These are phyloP conservation scores for Otocyon megalotis DNA, from an alignment of 2,113 vertebrate species.

Conservation along the genomic window DNA sequence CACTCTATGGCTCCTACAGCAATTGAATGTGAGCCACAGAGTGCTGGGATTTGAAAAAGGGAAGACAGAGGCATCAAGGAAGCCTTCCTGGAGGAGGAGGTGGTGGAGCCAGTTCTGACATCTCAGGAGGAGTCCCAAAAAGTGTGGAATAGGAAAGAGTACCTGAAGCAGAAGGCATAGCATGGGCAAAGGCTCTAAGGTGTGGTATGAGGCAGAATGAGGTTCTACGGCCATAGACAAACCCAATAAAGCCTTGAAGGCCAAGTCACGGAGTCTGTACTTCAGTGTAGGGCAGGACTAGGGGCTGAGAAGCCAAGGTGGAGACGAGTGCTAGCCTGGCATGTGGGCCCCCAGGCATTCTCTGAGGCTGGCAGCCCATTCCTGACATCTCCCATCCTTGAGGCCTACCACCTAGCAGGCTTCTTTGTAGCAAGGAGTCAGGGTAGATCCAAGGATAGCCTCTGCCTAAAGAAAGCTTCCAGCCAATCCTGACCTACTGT, in stretches of 20 bases:
- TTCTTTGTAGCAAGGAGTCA: not conserved
- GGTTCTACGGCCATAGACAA: not conserved
- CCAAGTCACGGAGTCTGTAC: not conserved
- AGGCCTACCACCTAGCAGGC: not conserved
- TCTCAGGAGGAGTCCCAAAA: not conserved
- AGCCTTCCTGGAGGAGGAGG: conserved; percentile 43
- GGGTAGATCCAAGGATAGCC: not conserved
- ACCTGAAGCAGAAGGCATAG: not conserved
- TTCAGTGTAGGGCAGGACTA: not conserved
- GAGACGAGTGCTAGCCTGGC: not conserved
- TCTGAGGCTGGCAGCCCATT: not conserved
- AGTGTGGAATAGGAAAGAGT: not conserved
- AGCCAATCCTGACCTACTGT: not conserved
- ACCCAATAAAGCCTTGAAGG: not conserved
- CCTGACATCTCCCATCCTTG: not conserved
- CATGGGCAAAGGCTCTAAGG: not conserved
- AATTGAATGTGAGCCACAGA: not conserved
- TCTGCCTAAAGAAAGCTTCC: not conserved
- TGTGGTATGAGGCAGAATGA: not conserved
- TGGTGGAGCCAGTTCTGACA: not conserved
- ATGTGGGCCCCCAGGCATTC: not conserved
- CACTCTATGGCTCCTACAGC: not conserved
- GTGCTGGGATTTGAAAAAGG: not conserved
- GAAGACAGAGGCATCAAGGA: not conserved
- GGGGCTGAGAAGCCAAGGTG: not conserved